Base-by-base conservation (phyloP, 2,113 vertebrate genomes). In the Larimichthys crocea region DNA sequence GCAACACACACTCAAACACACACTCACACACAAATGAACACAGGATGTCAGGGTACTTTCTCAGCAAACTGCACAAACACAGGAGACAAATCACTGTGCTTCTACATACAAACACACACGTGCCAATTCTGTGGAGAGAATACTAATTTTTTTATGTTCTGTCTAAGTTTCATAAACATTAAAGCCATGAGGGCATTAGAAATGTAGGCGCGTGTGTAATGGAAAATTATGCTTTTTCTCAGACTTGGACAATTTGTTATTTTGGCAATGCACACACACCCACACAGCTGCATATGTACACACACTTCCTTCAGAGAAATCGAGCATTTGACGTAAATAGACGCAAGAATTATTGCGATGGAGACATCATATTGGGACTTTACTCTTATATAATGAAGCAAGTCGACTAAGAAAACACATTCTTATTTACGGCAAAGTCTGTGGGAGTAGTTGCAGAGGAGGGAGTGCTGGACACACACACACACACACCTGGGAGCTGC, bases 401-500 rank as follows among this genome's bases (percentile, higher is more conserved):
- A 67, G 50, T 42, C 46, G 55, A 78, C 80, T 89, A 87, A 86
- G 86, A 89, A 80, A 88, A 80, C 82, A 68, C 71, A 55, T 85
- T 84, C 74, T 76, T 89, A 85, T 91, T 91, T 81, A 91, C 22
- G 16, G 79, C 73, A 69, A 82, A 71, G 24, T 80, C 65, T 72
- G 74, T 70, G 85, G 83, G 85, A 90, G 76, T 35, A 61, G 72
- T 19, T 78, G 72, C 59, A 75, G 46, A 46, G 75, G 62, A 74
- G 75, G 85, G 83, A 82, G 67, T 14, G 66, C 22, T 63, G 68
- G 62, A 75, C 68, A 56, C 26, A 61, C 64, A 69, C 55, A 61
- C 59, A 81, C 82, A 79, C 83, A 80, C 88, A 91, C 91, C 80
- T 89, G 90, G 88, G 78, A 88, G 74, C 75, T 77, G 70, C 65